A percentile compares a stretch with the other conserved stretches of the same genome.
phyloP scores from a whole-genome alignment of 2,888 invertebrate genomes.

The Phyllotreta cruciferae region DNA sequence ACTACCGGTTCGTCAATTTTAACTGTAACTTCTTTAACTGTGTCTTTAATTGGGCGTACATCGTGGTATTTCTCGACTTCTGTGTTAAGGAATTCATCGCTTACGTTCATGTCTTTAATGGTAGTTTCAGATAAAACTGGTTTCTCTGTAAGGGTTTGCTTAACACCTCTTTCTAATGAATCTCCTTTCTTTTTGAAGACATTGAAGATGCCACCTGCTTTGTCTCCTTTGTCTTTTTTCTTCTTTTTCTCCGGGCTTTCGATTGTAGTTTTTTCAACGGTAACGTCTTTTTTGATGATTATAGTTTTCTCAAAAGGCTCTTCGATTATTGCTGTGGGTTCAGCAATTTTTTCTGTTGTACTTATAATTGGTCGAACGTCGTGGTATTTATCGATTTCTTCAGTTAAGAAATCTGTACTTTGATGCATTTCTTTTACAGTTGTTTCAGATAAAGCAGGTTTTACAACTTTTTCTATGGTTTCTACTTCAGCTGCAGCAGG shows the following conservation, averaged over 20 bases:
- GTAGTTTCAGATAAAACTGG: neutral
- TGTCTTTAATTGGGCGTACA: slow-evolving; percentile 29
- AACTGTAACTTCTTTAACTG: neutral
- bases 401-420: slow-evolving; percentile 40
- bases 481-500: slow-evolving; percentile 9
- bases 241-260: neutral
- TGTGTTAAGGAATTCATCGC: slow-evolving; percentile 39
- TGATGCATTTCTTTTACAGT: slow-evolving; percentile 37
- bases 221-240: slow-evolving; percentile 28
- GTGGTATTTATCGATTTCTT: slow-evolving; percentile 27
- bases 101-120: slow-evolving; percentile 39
- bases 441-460: slow-evolving; percentile 33
- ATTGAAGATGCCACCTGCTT: slow-evolving; percentile 40
- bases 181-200: slow-evolving; percentile 29
- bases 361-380: slow-evolving; percentile 30
- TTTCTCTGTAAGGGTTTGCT: neutral
- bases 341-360: neutral
- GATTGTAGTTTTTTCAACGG: neutral
- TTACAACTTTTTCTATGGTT: slow-evolving; percentile 4
- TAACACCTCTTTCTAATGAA: slow-evolving; percentile 35
- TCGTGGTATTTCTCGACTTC: slow-evolving; percentile 32
- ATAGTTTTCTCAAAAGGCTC: neutral
- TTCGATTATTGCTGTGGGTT: slow-evolving; percentile 15
- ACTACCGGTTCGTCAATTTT: neutral
- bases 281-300: slow-evolving; percentile 3